Evolutionary conservation across 1,140 invertebrate species (phyloP).

Genomic region (Drosophila mauritiana): DNA sequence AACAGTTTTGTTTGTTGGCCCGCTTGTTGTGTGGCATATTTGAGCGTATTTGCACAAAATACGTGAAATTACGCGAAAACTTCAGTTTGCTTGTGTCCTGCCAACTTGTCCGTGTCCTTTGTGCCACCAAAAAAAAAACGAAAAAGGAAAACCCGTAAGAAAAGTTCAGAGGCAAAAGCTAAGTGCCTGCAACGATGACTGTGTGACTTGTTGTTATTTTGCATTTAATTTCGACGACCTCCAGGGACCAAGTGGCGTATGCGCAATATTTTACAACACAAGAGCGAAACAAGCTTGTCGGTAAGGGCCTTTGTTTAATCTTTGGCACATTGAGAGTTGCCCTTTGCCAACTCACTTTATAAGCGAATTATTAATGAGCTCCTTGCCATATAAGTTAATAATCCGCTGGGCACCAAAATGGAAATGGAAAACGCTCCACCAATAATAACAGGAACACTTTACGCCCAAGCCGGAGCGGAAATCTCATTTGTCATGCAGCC

Average conservation of each 20-base stretch:
- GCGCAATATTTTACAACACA: conserved; percentile 41
- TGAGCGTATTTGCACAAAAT: conserved; percentile 79
- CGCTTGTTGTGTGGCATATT: conserved; percentile 65
- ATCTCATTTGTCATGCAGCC: conserved; percentile 79
- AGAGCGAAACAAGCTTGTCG: conserved; percentile 23
- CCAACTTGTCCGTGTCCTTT: conserved; percentile 25
- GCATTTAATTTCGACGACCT: conserved; percentile 73
- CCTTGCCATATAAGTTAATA: conserved; percentile 66
- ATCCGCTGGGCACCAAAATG: conserved; percentile 32
- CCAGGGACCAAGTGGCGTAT: conserved; percentile 50
- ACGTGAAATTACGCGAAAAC: conserved; percentile 81
- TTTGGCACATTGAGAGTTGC: conserved; percentile 36
- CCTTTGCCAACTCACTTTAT: conserved; percentile 53
- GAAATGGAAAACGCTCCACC: conserved; percentile 2
- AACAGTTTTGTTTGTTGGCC: conserved; percentile 57
- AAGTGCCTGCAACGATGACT: conserved; percentile 48
- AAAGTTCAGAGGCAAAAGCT: conserved; percentile 20
- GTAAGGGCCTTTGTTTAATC: conserved; percentile 35
- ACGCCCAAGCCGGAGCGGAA: conserved; percentile 49
- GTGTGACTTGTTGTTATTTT: conserved; percentile 53
- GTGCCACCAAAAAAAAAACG: neutral
- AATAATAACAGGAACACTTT: conserved; percentile 54
- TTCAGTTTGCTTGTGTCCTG: conserved; percentile 46
- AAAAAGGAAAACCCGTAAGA: neutral
- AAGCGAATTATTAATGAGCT: conserved; percentile 69